phyloP scores from a whole-genome alignment of 2,113 vertebrate genomes.

The Dromiciops gliroides region DNA sequence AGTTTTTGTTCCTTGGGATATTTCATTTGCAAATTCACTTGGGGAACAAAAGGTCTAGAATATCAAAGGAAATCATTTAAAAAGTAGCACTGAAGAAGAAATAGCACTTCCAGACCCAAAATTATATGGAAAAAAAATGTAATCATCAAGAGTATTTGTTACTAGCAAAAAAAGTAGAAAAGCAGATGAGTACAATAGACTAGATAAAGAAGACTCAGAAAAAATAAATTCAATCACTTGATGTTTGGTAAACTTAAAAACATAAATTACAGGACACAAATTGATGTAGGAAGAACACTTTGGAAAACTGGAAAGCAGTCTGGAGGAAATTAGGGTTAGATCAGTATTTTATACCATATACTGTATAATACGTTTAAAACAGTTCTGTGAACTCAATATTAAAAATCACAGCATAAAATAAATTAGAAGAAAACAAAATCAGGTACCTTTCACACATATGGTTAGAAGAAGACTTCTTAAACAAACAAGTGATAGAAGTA shows the following conservation, averaged over 20 bases:
- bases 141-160: not conserved
- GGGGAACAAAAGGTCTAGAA: not conserved
- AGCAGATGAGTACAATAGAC: not conserved
- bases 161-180: not conserved
- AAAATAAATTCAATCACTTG: not conserved
- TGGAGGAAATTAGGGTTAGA: not conserved
- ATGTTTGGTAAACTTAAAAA: not conserved
- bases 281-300: not conserved
- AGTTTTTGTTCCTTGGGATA: conserved; percentile 12
- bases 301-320: not conserved
- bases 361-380: not conserved
- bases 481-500: not conserved
- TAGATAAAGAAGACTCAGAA: not conserved
- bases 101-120: not conserved
- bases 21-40: not conserved
- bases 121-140: not conserved
- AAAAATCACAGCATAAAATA: not conserved
- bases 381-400: not conserved
- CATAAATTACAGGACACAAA: not conserved
- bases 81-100: not conserved
- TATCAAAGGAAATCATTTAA: not conserved
- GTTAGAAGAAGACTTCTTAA: not conserved
- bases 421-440: not conserved
- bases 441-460: not conserved
- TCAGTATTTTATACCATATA: not conserved